Percentiles rank a stretch among this genome's conserved stretches.
These are phyloP conservation scores for Corythornis madagascariensis DNA, from an alignment of 2,113 vertebrate genomes.

Conservation along the genomic window DNA sequence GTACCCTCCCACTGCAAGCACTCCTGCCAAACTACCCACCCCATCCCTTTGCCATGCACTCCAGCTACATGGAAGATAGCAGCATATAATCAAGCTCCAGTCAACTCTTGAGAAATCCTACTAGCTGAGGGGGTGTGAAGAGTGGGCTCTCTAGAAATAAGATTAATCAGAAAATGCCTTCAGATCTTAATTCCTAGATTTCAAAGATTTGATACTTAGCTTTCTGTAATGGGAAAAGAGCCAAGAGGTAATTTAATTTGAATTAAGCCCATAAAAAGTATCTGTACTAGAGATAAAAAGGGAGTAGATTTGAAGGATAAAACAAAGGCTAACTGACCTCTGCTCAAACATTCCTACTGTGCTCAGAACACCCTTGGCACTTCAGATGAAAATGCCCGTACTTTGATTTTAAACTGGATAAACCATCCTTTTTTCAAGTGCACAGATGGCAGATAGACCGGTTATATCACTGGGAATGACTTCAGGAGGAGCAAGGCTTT, in stretches of 20 bases:
- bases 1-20: background rate
- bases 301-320: slow-evolving; percentile 38
- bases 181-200: background rate
- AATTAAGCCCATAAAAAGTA: slow-evolving; percentile 21
- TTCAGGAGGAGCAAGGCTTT: slow-evolving; percentile 6
- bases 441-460: background rate
- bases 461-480: background rate
- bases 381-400: slow-evolving; percentile 15
- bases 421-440: slow-evolving; percentile 11
- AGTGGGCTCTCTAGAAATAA: background rate
- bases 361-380: slow-evolving; percentile 28
- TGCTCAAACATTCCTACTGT: slow-evolving; percentile 22
- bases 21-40: background rate
- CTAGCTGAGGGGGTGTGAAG: background rate
- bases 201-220: background rate
- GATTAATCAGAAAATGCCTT: slow-evolving; percentile 1
- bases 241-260: slow-evolving; percentile 25
- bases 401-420: slow-evolving; percentile 54
- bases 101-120: background rate
- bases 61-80: background rate
- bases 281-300: slow-evolving; percentile 25
- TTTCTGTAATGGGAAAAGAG: slow-evolving; percentile 12
- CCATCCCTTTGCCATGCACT: background rate
- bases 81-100: background rate
- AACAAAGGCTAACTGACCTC: slow-evolving; percentile 46